Base-by-base conservation (phyloP, 2,797 vertebrate species). In the Okamejei kenojei region DNA sequence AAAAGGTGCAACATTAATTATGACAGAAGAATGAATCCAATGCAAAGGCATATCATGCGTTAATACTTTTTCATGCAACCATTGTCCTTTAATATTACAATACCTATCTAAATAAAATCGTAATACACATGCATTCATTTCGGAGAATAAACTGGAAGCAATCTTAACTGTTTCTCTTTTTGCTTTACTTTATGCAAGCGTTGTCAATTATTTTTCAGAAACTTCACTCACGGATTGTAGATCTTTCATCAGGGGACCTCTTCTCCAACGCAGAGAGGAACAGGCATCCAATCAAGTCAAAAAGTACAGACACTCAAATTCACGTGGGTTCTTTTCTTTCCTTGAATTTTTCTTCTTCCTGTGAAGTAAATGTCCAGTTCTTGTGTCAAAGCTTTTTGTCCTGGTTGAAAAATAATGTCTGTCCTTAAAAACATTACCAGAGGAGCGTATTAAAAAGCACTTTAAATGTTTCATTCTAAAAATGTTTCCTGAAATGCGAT, bases 201-300 rank as follows among this genome's bases (percentile, higher is more conserved):
- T 54, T 73, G 71, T 76, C 38, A 92, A 92, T 92, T 91, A 58
- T 78, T 94, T 95, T 95, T 93, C 95, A 98, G 98, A 98, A 98
- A 96, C 97, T 98, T 94, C 97, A 98, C 94, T 98, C 97, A 5
- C 95, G 96, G 94, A 97, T 98, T 96, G 95, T 97, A 95, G 97
- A 97, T 95, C 96, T 98, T 94, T 98, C 97, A 13, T 96, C 97
- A 8, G 96, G 97, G 74, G 97, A 98, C 95, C 94, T 98, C 94
- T 96, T 97, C 17, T 95, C 97, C 94, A 97, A 98, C 94, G 95
- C 95, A 0, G 97, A 97, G 94, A 94, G 95, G 54, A 97, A 95
- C 96, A 96, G 95, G 93, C 95, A 96, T 94, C 95, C 96, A 94
- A 94, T 96, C 63, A 96, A 95, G 9, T 94, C 96, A 94, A 96